Evolutionary conservation across 2,797 vertebrate genomes (phyloP).

Genomic region (Synaphobranchus kaupii): DNA sequence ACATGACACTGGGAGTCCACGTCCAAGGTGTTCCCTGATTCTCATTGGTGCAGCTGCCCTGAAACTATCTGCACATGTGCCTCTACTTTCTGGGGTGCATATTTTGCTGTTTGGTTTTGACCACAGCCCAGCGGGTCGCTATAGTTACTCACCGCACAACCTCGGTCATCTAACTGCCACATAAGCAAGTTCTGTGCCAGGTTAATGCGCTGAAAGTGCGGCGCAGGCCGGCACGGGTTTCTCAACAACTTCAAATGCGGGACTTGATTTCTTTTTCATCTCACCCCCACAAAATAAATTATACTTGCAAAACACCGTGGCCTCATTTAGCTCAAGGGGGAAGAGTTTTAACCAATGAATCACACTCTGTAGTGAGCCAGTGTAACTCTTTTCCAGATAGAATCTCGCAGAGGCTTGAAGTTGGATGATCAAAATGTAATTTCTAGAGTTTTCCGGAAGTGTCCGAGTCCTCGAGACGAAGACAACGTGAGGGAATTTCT

Average conservation of each 20-base stretch:
- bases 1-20: not conserved
- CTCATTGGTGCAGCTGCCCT: not conserved
- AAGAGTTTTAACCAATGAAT: slow-evolving; percentile 21
- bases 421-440: not conserved
- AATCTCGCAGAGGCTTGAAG: not conserved
- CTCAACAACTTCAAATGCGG: not conserved
- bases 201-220: slow-evolving; percentile 19
- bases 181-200: slow-evolving; percentile 52
- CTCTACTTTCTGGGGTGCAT: not conserved
- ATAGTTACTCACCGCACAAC: not conserved
- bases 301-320: slow-evolving; percentile 9
- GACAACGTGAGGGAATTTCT: not conserved
- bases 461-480: not conserved
- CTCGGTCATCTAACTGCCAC: slow-evolving; percentile 44
- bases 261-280: not conserved
- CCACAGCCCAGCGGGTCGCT: not conserved
- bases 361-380: not conserved
- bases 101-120: not conserved
- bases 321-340: slow-evolving; percentile 4
- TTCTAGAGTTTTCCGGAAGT: not conserved
- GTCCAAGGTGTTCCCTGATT: not conserved
- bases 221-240: not conserved
- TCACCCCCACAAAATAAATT: not conserved
- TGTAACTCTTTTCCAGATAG: not conserved
- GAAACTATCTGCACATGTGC: not conserved